These are phyloP conservation scores for Ips nitidus DNA, from an alignment of 1,140 invertebrate genomes.

Conservation along the genomic window DNA sequence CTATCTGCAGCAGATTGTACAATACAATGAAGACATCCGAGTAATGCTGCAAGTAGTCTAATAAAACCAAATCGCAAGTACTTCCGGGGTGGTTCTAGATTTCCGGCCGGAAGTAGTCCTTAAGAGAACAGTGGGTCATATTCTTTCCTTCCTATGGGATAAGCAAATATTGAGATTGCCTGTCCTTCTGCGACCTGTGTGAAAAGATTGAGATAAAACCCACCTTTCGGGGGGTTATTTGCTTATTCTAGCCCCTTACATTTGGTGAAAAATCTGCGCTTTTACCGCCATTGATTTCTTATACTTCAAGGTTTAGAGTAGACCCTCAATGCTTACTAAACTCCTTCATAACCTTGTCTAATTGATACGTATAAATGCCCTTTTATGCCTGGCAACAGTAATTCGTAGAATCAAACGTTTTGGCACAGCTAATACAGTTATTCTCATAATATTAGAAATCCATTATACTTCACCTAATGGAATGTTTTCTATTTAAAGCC, in stretches of 20 bases:
- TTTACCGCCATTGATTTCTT: too few relatives aligned
- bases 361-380: background rate
- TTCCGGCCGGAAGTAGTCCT: conserved; percentile 33
- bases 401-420: background rate
- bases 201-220: conserved; percentile 33
- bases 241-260: too few relatives aligned
- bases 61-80: conserved; percentile 34
- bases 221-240: conserved; percentile 28
- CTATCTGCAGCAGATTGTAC: background rate
- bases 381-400: background rate
- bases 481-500: conserved; percentile 17
- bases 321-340: too few relatives aligned
- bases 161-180: conserved; percentile 35
- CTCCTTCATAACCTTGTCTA: background rate
- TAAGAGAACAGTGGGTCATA: conserved; percentile 35
- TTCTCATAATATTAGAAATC: conserved; percentile 1
- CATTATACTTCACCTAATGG: conserved; percentile 8
- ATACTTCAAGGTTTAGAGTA: too few relatives aligned
- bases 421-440: background rate
- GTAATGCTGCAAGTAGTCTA: conserved; percentile 31
- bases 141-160: conserved; percentile 32
- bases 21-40: conserved; percentile 19
- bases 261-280: too few relatives aligned
- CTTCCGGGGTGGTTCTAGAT: conserved; percentile 35
- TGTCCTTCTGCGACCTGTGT: conserved; percentile 34